A percentile compares a stretch with the other conserved stretches of the same genome.
Evolutionary conservation across 1,140 invertebrate genomes (phyloP).

Genomic region (Trachelipus rathkii): DNA sequence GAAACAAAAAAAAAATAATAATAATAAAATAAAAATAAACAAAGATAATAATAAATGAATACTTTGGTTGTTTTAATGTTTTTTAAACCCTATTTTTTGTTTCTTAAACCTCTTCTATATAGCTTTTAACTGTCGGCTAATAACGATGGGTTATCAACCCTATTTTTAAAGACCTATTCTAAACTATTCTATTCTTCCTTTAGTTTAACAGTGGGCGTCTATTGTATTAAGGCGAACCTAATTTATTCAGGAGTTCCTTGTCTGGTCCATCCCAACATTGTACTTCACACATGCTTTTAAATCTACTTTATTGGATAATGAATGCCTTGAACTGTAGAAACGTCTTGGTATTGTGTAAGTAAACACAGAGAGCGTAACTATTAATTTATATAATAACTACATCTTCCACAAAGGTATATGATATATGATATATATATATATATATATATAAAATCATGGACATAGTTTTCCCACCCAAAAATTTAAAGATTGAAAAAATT

Average conservation of each 20-base stretch:
- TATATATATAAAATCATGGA: no score
- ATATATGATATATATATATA: no score
- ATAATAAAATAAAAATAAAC: no score
- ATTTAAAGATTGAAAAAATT: no score
- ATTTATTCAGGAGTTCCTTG: slow-evolving; percentile 10
- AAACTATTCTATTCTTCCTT: background rate
- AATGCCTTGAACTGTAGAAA: slow-evolving; percentile 7
- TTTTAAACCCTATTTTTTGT: no score
- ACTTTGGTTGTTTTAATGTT: no score
- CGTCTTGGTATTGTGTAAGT: slow-evolving; percentile 6
- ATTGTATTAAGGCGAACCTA: background rate
- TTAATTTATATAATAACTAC: slow-evolving; percentile 9
- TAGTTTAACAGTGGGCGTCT: slow-evolving; percentile 2
- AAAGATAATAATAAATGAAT: no score
- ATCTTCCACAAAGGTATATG: background rate
- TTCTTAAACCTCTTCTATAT: no score
- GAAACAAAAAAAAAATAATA: no score
- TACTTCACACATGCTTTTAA: slow-evolving; percentile 4
- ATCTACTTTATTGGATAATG: background rate
- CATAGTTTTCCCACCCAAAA: no score
- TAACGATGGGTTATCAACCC: slow-evolving; percentile 8
- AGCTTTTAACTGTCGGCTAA: background rate
- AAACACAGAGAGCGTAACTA: slow-evolving; percentile 1
- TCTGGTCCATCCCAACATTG: slow-evolving; percentile 3
- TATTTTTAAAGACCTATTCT: slow-evolving; percentile 4